phyloP scores from a whole-genome alignment of 37 sponge, comb jelly and placozoan species.

The Dysidea cf. avara region DNA sequence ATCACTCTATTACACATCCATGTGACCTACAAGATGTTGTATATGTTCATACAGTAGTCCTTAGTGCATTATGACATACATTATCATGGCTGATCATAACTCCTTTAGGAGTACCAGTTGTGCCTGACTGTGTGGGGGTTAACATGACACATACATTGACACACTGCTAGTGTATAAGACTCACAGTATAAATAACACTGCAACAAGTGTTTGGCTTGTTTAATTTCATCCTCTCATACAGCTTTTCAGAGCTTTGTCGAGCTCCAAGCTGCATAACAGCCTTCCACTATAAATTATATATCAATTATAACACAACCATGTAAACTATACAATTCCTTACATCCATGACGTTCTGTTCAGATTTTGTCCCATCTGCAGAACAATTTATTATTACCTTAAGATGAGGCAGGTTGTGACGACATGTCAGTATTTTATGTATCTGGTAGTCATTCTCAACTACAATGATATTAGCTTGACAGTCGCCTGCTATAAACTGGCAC shows the following conservation, averaged over 20 bases:
- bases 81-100: constrained; percentile 96
- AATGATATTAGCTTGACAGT: constrained; percentile 76
- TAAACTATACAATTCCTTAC: constrained; percentile 30
- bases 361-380: constrained; percentile 34
- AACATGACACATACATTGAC: neutral
- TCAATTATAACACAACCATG: neutral
- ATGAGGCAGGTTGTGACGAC: constrained; percentile 55
- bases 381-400: constrained; percentile 84
- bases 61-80: constrained; percentile 63
- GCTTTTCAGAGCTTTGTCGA: neutral
- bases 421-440: constrained; percentile 64
- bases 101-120: constrained; percentile 62
- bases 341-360: constrained; percentile 41
- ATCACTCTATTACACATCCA: constrained; percentile 47
- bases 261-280: constrained; percentile 37
- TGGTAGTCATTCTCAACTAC: constrained; percentile 76
- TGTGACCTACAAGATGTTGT: constrained; percentile 36
- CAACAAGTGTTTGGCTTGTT: constrained; percentile 67
- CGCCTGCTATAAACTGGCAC: constrained; percentile 37
- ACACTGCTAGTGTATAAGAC: neutral
- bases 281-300: constrained; percentile 55
- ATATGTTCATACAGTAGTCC: too few species aligned
- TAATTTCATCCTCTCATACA: constrained; percentile 43
- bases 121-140: neutral
- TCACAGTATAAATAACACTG: constrained; percentile 80